A percentile compares a stretch with the other conserved stretches of the same genome.
Evolutionary conservation across 2,888 invertebrate species (phyloP).

Genomic region (Eudemis profundana): DNA sequence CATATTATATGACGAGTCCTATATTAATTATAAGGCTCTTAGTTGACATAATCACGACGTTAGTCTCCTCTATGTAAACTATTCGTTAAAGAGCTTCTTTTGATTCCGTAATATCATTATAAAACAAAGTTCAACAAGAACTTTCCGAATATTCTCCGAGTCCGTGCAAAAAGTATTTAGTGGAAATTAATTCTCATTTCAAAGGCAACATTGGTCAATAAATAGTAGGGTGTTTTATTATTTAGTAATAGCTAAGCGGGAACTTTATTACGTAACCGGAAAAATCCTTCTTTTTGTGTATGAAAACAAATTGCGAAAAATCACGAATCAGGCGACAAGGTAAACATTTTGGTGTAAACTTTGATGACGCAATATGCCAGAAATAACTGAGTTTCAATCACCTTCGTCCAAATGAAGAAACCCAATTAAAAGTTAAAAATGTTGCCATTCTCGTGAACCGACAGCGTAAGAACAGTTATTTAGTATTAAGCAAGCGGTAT

Average conservation of each 20-base stretch:
- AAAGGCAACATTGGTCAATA: constrained; percentile 14
- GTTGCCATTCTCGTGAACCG: constrained; percentile 59
- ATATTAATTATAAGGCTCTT: no score
- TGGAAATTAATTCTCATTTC: constrained; percentile 2
- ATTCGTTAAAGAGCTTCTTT: constrained; percentile 5
- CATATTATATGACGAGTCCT: no score
- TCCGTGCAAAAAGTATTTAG: background rate
- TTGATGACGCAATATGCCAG: constrained; percentile 52
- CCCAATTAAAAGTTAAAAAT: constrained; percentile 63
- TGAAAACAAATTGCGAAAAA: constrained; percentile 10
- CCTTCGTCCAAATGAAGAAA: constrained; percentile 59
- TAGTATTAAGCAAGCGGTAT: constrained; percentile 56
- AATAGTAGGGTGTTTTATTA: background rate
- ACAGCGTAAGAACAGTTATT: constrained; percentile 56
- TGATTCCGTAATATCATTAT: constrained; percentile 8
- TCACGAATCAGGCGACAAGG: constrained; percentile 47
- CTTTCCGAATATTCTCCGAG: background rate
- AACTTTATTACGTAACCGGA: no score
- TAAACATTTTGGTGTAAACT: constrained; percentile 49
- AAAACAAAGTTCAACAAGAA: background rate
- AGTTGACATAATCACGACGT: background rate
- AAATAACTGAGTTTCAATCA: constrained; percentile 56
- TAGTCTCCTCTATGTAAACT: no score
- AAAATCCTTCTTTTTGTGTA: no score
- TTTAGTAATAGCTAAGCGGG: background rate